Conservation (phyloP, 2,888 invertebrate species). For the Autographa pulchrina region DNA sequence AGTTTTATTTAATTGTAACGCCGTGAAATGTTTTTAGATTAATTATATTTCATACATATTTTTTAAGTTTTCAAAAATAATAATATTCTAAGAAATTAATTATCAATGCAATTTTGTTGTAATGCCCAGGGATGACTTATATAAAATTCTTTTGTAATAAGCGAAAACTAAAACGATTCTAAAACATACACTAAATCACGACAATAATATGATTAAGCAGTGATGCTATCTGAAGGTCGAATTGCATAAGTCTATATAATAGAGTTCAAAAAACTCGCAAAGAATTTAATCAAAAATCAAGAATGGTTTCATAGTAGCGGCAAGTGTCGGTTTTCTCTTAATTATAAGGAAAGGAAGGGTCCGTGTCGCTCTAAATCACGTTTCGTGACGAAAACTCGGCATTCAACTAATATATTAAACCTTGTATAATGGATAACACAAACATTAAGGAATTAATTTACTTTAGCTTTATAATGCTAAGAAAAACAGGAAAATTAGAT, state of each 20-base stretch:
- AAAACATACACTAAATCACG: too few species aligned
- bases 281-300: slow-evolving; percentile 12
- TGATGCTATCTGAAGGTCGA: neutral
- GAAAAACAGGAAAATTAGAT: neutral
- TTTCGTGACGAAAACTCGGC: slow-evolving; percentile 57
- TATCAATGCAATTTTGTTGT: too few species aligned
- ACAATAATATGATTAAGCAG: neutral
- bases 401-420: slow-evolving; percentile 40
- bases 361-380: slow-evolving; percentile 62
- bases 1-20: too few species aligned
- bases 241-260: neutral
- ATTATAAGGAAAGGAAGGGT: slow-evolving; percentile 64
- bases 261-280: slow-evolving; percentile 7
- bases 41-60: too few species aligned
- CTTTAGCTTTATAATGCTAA: neutral
- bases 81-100: too few species aligned
- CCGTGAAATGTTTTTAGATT: too few species aligned
- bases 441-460: slow-evolving; percentile 32
- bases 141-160: too few species aligned
- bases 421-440: slow-evolving; percentile 39
- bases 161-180: too few species aligned
- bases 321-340: slow-evolving; percentile 64
- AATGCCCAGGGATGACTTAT: too few species aligned
- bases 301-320: slow-evolving; percentile 47
- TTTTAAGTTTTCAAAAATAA: too few species aligned